A percentile compares a stretch with the other conserved stretches of the same genome.
Conservation (phyloP, 2,113 vertebrate genomes). For the Pygoscelis adeliae region DNA sequence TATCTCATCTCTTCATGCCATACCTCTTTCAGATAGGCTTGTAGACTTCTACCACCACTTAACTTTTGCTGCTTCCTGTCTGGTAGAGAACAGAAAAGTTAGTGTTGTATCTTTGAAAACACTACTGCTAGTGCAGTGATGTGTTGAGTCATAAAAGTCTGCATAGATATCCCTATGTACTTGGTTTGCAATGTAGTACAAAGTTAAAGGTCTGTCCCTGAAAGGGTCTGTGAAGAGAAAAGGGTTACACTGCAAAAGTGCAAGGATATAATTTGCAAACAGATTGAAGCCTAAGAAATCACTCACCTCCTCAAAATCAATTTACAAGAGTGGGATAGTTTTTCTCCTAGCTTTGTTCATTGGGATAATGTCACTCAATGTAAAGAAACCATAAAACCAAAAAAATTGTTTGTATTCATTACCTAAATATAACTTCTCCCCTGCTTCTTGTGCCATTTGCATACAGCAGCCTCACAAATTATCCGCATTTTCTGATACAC, state of each 20-base stretch:
- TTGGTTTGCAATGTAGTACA: not conserved
- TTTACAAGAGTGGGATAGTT: not conserved
- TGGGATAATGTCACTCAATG: accelerated
- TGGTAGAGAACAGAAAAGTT: not conserved
- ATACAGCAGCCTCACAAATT: not conserved
- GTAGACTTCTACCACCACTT: not conserved
- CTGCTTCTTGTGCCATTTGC: not conserved
- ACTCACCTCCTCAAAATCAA: not conserved
- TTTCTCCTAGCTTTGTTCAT: not conserved
- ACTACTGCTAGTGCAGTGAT: not conserved
- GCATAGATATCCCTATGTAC: too few species aligned
- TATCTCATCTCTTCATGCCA: not conserved
- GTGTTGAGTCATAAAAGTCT: not conserved
- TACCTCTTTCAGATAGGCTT: not conserved
- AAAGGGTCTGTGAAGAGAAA: not conserved
- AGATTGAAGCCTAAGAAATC: not conserved
- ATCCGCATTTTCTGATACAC: not conserved
- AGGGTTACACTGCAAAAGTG: not conserved
- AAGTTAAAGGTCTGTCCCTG: not conserved
- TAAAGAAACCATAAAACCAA: not conserved
- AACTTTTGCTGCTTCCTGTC: not conserved
- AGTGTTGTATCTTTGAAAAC: not conserved
- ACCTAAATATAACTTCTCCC: not conserved
- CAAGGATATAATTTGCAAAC: not conserved
- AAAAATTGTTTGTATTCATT: not conserved